These are phyloP conservation scores for Chaetops frenatus DNA, from an alignment of 2,113 vertebrate species.

Conservation along the genomic window DNA sequence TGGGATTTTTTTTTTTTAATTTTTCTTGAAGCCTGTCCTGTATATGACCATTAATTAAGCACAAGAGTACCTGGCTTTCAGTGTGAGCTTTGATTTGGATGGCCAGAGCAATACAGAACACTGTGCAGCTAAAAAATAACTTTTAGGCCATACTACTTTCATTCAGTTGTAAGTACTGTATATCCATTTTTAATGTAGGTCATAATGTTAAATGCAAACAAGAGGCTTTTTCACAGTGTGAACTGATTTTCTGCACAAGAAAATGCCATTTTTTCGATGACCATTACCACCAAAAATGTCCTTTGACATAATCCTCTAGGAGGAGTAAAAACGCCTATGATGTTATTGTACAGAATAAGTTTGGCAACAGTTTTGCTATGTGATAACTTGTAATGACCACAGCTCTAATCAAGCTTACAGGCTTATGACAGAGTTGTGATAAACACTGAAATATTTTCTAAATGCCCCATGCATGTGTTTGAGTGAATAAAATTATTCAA, in stretches of 20 bases:
- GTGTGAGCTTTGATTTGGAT: not conserved
- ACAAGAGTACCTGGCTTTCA: not conserved
- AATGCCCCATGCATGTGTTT: not conserved
- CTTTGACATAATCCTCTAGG: not conserved
- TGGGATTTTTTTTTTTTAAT: not conserved
- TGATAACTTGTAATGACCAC: not conserved
- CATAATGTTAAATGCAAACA: not conserved
- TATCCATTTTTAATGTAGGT: not conserved
- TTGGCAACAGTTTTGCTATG: not conserved
- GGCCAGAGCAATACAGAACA: not conserved
- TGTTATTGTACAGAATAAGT: not conserved
- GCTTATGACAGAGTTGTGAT: not conserved
- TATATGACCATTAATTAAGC: not conserved
- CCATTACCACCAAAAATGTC: not conserved
- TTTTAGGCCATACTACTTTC: not conserved
- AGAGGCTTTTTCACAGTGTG: not conserved
- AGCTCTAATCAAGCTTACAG: not conserved
- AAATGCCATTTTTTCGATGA: not conserved
- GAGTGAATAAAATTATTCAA: not conserved
- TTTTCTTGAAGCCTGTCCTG: not conserved
- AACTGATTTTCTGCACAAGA: not conserved
- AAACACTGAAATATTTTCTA: not conserved
- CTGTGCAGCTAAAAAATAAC: not conserved
- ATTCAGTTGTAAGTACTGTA: not conserved
- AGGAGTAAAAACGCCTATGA: not conserved